Evolutionary conservation across 2,888 invertebrate genomes (phyloP).

Genomic region (Sympetrum striolatum): DNA sequence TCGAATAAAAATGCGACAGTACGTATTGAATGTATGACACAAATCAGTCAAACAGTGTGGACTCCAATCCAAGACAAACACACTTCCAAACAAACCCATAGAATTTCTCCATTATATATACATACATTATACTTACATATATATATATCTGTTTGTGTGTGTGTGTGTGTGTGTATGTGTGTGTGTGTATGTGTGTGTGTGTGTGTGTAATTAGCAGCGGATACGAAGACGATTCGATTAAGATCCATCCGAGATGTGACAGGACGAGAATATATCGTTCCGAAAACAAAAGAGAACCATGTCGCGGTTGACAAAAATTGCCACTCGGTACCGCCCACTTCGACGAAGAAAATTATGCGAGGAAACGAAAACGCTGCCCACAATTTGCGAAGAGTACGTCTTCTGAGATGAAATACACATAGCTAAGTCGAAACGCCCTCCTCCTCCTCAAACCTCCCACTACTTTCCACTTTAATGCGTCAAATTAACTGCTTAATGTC

Average conservation of each 20-base stretch:
- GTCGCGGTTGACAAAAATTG: background rate
- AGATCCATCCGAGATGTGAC: background rate
- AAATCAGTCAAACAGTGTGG: too few relatives aligned
- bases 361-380: background rate
- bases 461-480: background rate
- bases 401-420: background rate
- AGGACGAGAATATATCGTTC: background rate
- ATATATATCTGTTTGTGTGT: too few relatives aligned
- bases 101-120: too few relatives aligned
- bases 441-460: background rate
- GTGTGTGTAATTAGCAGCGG: too few relatives aligned
- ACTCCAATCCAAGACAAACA: too few relatives aligned
- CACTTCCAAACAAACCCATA: too few relatives aligned
- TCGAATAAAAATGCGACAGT: too few relatives aligned
- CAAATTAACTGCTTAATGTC: background rate
- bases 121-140: too few relatives aligned
- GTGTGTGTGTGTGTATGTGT: too few relatives aligned
- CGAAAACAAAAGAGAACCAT: background rate
- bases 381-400: background rate
- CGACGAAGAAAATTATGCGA: background rate
- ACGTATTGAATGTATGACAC: too few relatives aligned
- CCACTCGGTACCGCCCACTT: background rate
- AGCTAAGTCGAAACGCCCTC: background rate
- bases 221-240: background rate
- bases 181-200: too few relatives aligned